phyloP scores from a whole-genome alignment of 1,140 invertebrate genomes.

The Elymnias hypermnestra region DNA sequence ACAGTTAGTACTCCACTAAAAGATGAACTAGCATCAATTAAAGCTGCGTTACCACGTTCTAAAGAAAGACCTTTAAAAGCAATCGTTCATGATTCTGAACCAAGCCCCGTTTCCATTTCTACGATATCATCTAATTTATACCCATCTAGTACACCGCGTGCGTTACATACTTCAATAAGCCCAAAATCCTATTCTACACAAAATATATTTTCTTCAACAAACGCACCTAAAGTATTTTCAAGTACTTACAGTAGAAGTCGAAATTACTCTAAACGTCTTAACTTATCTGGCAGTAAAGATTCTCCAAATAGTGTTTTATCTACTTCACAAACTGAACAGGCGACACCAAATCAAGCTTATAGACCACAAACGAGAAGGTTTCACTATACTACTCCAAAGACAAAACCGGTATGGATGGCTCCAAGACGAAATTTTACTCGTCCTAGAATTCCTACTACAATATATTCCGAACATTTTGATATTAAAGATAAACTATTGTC shows the following conservation, averaged over 20 bases:
- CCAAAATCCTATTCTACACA: constrained; percentile 44
- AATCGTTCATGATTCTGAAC: constrained; percentile 22
- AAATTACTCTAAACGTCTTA: constrained; percentile 59
- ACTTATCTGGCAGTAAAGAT: constrained; percentile 46
- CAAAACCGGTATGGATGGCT: constrained; percentile 59
- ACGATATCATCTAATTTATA: constrained; percentile 28
- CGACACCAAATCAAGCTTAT: constrained; percentile 22
- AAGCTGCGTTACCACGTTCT: constrained; percentile 30
- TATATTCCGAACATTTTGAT: constrained; percentile 65
- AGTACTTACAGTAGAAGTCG: constrained; percentile 44
- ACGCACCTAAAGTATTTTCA: constrained; percentile 36
- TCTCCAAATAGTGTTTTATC: constrained; percentile 49
- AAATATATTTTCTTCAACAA: constrained; percentile 39
- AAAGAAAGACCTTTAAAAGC: constrained; percentile 25
- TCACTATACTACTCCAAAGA: constrained; percentile 53
- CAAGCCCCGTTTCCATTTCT: constrained; percentile 25
- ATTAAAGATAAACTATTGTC: constrained; percentile 54
- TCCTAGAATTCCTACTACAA: constrained; percentile 44
- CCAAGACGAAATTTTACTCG: constrained; percentile 49
- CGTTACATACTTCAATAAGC: constrained; percentile 29
- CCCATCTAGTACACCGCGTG: constrained; percentile 24
- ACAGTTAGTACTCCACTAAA: constrained; percentile 43
- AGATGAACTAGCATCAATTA: constrained; percentile 40
- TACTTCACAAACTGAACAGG: constrained; percentile 36
- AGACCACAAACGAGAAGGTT: constrained; percentile 45